Conservation (phyloP, 2,797 vertebrate genomes). For the Taeniopygia guttata region DNA sequence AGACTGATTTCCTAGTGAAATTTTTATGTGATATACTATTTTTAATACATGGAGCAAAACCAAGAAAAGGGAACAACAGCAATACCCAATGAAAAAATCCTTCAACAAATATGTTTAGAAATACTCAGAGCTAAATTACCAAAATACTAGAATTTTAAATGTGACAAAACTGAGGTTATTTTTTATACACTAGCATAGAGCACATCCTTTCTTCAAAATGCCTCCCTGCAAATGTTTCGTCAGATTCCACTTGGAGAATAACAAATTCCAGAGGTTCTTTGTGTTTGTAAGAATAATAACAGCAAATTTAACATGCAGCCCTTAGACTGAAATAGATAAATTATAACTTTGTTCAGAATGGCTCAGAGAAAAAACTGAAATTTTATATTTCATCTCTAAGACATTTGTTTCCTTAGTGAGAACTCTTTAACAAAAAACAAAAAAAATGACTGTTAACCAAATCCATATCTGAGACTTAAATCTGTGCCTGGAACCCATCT, state of each 20-base stretch:
- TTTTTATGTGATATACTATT: background rate
- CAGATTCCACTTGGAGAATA: background rate
- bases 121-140: background rate
- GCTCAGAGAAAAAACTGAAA: background rate
- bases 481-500: background rate
- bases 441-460: background rate
- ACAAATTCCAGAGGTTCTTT: background rate
- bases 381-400: background rate
- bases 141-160: background rate
- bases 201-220: background rate
- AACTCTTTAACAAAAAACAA: background rate
- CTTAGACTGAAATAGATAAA: background rate
- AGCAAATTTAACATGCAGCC: background rate
- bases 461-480: background rate
- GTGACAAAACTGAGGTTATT: background rate
- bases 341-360: background rate
- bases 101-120: background rate
- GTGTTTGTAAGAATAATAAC: background rate
- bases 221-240: background rate
- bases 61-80: background rate
- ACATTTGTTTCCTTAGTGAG: background rate
- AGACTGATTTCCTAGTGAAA: background rate
- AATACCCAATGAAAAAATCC: background rate
- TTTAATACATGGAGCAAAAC: rapidly evolving
- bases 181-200: background rate